A percentile compares a stretch with the other conserved stretches of the same genome.
These are phyloP conservation scores for Nothobranchius kuhntae DNA, from an alignment of 2,113 vertebrate species.

Conservation along the genomic window DNA sequence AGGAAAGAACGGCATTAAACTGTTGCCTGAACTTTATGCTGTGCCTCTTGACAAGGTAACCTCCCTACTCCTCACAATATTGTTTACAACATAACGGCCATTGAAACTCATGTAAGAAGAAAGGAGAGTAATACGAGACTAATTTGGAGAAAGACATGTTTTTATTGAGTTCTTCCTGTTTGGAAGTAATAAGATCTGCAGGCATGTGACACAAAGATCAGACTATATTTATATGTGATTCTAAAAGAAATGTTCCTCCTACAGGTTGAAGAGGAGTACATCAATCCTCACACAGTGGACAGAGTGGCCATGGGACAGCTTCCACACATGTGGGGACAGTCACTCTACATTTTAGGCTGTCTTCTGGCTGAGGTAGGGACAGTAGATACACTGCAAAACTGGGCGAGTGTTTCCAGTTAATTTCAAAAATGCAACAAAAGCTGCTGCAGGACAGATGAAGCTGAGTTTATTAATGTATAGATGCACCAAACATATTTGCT, in stretches of 20 bases:
- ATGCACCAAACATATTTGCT: neutral
- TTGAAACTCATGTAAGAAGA: too few species aligned
- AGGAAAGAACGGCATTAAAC: slow-evolving; percentile 89
- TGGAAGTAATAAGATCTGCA: too few species aligned
- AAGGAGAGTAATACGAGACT: too few species aligned
- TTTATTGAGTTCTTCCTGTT: too few species aligned
- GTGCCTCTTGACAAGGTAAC: slow-evolving; percentile 90
- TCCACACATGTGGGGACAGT: slow-evolving; percentile 98
- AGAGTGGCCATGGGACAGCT: slow-evolving; percentile 87
- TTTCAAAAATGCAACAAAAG: too few species aligned
- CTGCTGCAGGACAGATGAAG: too few species aligned
- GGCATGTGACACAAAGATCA: neutral
- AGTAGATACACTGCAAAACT: neutral
- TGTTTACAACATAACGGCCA: neutral
- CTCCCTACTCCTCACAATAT: too few species aligned
- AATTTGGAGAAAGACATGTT: too few species aligned
- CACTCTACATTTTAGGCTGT: slow-evolving; percentile 90
- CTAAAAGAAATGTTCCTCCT: slow-evolving; percentile 1
- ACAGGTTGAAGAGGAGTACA: slow-evolving; percentile 94
- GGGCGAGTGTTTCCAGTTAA: too few species aligned
- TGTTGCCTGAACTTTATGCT: slow-evolving; percentile 93
- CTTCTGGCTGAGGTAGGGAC: slow-evolving; percentile 89
- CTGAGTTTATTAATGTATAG: neutral
- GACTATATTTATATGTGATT: neutral
- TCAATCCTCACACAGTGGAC: slow-evolving; percentile 91